phyloP scores from a whole-genome alignment of 2,888 invertebrate genomes.

The Nomada goodeniana region DNA sequence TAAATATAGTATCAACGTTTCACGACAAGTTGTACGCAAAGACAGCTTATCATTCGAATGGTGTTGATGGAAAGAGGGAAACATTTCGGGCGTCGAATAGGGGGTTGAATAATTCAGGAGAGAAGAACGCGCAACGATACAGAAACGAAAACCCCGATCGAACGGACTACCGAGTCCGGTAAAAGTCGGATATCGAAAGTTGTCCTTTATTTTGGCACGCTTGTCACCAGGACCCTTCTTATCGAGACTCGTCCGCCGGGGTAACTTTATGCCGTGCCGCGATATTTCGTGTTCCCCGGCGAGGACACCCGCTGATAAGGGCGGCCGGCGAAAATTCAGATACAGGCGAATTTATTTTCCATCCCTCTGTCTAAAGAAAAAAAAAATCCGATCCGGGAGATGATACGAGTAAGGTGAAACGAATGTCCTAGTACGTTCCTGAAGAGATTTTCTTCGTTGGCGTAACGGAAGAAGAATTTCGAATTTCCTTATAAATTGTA shows the following conservation, averaged over 20 bases:
- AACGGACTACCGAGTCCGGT: slow-evolving; percentile 55
- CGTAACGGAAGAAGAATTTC: neutral
- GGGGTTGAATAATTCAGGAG: slow-evolving; percentile 5
- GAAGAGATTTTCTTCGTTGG: neutral
- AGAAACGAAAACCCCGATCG: slow-evolving; percentile 41
- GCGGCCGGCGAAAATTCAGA: slow-evolving; percentile 53
- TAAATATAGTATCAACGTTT: neutral
- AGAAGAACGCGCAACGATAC: slow-evolving; percentile 59
- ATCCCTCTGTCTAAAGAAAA: neutral
- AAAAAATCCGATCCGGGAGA: slow-evolving; percentile 11
- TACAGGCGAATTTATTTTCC: slow-evolving; percentile 50
- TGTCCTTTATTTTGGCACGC: slow-evolving; percentile 61
- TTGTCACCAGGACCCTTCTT: slow-evolving; percentile 52
- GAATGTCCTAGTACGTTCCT: neutral
- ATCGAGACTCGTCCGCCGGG: slow-evolving; percentile 50
- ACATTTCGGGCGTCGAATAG: slow-evolving; percentile 15
- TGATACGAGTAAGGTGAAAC: slow-evolving; percentile 28
- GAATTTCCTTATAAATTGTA: no score
- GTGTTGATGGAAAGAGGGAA: slow-evolving; percentile 19
- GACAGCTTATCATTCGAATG: slow-evolving; percentile 21
- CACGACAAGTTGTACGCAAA: neutral
- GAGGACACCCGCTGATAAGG: slow-evolving; percentile 50
- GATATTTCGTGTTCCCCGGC: slow-evolving; percentile 37
- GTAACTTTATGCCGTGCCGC: slow-evolving; percentile 57
- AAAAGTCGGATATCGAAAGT: slow-evolving; percentile 50